Percentiles rank a stretch among this genome's conserved stretches.
These are phyloP conservation scores for Drosophila tristis DNA, from an alignment of 1,140 invertebrate species.

Conservation along the genomic window DNA sequence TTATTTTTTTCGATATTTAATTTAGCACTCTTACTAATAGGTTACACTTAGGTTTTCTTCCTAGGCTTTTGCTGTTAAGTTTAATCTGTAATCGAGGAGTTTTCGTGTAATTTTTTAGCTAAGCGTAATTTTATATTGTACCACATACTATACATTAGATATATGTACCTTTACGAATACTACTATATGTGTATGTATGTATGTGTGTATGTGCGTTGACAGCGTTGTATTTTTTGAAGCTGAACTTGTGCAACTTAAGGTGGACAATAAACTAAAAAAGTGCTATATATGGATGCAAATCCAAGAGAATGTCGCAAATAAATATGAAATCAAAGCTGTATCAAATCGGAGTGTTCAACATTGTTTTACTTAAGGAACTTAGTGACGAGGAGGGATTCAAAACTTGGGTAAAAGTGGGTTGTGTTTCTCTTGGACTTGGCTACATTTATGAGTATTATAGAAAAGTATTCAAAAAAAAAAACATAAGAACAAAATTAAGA, in stretches of 20 bases:
- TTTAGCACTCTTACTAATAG: constrained; percentile 48
- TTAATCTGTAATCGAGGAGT: constrained; percentile 24
- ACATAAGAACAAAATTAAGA: no score
- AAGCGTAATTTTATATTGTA: constrained; percentile 44
- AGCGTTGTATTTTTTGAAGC: constrained; percentile 72
- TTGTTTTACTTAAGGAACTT: neutral
- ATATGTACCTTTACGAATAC: constrained; percentile 25
- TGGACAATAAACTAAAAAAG: constrained; percentile 45
- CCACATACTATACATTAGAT: constrained; percentile 23
- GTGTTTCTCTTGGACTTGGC: no score
- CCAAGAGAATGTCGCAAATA: constrained; percentile 44
- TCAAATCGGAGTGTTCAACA: constrained; percentile 7
- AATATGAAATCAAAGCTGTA: constrained; percentile 45
- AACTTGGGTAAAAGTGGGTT: no score
- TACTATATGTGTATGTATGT: constrained; percentile 18
- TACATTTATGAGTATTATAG: no score
- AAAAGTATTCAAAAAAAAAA: no score
- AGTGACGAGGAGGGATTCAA: no score
- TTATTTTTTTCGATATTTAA: constrained; percentile 40
- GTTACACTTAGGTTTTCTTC: constrained; percentile 48
- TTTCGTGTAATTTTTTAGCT: constrained; percentile 51
- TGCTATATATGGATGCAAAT: constrained; percentile 17
- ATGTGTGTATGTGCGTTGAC: constrained; percentile 38
- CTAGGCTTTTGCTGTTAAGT: constrained; percentile 64
- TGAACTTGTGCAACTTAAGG: constrained; percentile 51